These are phyloP conservation scores for Podarcis cretensis DNA, from an alignment of 2,113 vertebrate genomes.

Conservation along the genomic window DNA sequence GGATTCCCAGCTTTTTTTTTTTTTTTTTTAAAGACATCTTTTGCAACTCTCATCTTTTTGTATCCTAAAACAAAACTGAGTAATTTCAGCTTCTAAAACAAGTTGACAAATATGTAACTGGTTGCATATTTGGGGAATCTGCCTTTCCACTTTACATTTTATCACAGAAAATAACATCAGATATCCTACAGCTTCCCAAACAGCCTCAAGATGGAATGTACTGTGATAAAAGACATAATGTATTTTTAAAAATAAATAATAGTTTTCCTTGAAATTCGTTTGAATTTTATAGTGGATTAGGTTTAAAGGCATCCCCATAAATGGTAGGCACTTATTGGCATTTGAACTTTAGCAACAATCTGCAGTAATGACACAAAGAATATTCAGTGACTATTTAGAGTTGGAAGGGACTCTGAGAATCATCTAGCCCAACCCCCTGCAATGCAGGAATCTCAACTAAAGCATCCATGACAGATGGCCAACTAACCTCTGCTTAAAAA, in stretches of 20 bases:
- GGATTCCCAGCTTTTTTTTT: no score
- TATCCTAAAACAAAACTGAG: background rate
- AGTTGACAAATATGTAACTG: background rate
- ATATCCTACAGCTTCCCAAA: constrained; percentile 8
- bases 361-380: background rate
- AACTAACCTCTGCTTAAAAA: no score
- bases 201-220: background rate
- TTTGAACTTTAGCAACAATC: background rate
- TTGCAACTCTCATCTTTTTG: background rate
- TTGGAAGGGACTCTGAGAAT: no score
- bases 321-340: no score
- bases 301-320: background rate
- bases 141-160: constrained; percentile 34
- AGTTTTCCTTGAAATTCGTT: constrained; percentile 32
- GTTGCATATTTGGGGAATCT: constrained; percentile 12
- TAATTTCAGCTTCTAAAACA: background rate
- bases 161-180: constrained; percentile 38
- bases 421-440: no score
- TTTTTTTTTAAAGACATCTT: background rate
- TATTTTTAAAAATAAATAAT: background rate
- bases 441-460: no score
- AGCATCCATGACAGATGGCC: no score
- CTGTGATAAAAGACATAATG: background rate
- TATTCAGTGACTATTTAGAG: background rate
- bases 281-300: constrained; percentile 23